Evolutionary conservation across 2,113 vertebrate species (phyloP).

Genomic region (Platysternon megacephalum): DNA sequence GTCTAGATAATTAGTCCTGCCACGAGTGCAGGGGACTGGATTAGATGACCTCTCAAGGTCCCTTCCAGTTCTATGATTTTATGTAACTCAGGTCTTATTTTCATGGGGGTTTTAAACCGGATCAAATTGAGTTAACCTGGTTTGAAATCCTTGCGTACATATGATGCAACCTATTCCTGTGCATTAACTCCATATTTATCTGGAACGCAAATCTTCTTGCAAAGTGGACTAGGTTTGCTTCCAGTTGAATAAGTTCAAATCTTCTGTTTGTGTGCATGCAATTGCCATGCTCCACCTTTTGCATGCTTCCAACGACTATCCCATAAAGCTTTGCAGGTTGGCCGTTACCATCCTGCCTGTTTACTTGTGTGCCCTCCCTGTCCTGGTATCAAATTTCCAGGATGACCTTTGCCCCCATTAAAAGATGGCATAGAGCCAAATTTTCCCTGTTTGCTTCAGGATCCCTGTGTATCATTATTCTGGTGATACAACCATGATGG

Average conservation of each 20-base stretch:
- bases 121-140: neutral
- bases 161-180: neutral
- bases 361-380: neutral
- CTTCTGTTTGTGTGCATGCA: neutral
- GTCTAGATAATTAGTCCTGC: too few relatives aligned
- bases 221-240: neutral
- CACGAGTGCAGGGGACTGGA: too few relatives aligned
- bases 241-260: neutral
- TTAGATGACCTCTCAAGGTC: too few relatives aligned
- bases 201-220: neutral
- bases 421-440: too few relatives aligned
- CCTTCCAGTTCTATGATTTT: too few relatives aligned
- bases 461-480: too few relatives aligned
- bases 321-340: neutral
- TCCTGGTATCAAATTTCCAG: too few relatives aligned
- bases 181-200: neutral
- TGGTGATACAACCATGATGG: too few relatives aligned
- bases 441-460: too few relatives aligned
- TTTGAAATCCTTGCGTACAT: neutral
- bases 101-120: neutral
- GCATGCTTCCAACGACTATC: neutral
- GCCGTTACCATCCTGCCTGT: neutral
- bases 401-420: too few relatives aligned
- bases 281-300: neutral
- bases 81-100: neutral